phyloP scores from a whole-genome alignment of 2,113 vertebrate species.

The Brachypteracias leptosomus region DNA sequence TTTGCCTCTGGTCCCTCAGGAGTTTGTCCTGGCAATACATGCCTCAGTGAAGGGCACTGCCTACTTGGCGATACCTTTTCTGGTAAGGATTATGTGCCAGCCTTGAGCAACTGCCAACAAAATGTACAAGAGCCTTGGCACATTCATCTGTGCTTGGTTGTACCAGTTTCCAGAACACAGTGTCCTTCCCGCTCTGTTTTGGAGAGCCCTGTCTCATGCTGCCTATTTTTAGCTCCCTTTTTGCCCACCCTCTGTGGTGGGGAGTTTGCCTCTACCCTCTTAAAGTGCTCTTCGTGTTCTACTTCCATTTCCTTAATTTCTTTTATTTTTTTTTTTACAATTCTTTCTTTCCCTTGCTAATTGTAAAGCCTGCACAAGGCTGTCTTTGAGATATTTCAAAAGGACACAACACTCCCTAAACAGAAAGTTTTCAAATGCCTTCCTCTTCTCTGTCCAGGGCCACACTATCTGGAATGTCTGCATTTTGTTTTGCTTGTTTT shows the following conservation, averaged over 20 bases:
- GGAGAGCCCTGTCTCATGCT: constrained; percentile 11
- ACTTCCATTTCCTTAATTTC: neutral
- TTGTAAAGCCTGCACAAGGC: constrained; percentile 41
- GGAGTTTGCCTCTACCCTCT: constrained; percentile 3
- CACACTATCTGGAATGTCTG: neutral
- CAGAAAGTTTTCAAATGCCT: neutral
- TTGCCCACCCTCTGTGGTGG: neutral
- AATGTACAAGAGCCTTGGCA: constrained; percentile 53
- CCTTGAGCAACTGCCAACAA: constrained; percentile 34
- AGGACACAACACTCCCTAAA: neutral
- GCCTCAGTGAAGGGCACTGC: neutral
- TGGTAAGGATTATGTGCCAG: neutral
- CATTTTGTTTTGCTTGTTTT: neutral
- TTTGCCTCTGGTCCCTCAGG: neutral
- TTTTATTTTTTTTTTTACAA: neutral
- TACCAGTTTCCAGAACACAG: constrained; percentile 51
- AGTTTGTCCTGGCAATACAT: neutral
- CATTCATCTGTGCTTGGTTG: neutral
- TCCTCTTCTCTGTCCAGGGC: neutral
- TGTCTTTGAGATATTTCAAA: constrained; percentile 44
- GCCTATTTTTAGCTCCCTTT: constrained; percentile 51
- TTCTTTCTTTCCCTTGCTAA: neutral
- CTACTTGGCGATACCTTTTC: constrained; percentile 18
- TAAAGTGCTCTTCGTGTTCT: constrained; percentile 32
- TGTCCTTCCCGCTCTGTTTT: constrained; percentile 29